These are phyloP conservation scores for Apteryx owenii DNA, from an alignment of 2,113 vertebrate genomes.

Conservation along the genomic window DNA sequence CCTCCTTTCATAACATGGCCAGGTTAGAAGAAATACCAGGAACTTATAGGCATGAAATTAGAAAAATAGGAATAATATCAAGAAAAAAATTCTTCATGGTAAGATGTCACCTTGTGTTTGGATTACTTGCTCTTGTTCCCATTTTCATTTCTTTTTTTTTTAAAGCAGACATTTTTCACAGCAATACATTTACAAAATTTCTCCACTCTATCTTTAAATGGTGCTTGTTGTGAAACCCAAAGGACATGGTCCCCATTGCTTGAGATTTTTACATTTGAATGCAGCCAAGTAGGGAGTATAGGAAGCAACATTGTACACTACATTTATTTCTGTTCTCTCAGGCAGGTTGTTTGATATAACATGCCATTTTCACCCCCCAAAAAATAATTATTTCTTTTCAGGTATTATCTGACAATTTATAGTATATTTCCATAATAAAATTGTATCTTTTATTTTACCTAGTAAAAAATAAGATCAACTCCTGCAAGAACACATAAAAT, in stretches of 20 bases:
- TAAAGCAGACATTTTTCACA: background rate
- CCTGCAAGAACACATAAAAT: background rate
- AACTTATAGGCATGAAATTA: background rate
- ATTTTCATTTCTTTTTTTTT: background rate
- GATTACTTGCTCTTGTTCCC: accelerated
- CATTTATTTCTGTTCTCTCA: background rate
- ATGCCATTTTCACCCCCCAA: background rate
- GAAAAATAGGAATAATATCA: background rate
- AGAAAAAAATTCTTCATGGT: background rate
- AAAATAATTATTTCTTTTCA: background rate
- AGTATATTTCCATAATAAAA: background rate
- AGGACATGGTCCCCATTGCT: accelerated
- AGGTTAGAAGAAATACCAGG: background rate
- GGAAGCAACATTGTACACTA: background rate
- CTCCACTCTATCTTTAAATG: background rate
- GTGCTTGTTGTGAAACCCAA: background rate
- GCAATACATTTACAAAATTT: background rate
- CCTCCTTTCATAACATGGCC: background rate
- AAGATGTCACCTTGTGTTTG: background rate
- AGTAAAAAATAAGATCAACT: background rate
- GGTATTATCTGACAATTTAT: background rate
- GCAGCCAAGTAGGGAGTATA: background rate
- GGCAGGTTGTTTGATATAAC: background rate
- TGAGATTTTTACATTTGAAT: background rate
- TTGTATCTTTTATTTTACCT: background rate